Percentiles rank a stretch among this genome's conserved stretches.
phyloP scores from a whole-genome alignment of 2,113 vertebrate species.

The Empidonax alnorum region DNA sequence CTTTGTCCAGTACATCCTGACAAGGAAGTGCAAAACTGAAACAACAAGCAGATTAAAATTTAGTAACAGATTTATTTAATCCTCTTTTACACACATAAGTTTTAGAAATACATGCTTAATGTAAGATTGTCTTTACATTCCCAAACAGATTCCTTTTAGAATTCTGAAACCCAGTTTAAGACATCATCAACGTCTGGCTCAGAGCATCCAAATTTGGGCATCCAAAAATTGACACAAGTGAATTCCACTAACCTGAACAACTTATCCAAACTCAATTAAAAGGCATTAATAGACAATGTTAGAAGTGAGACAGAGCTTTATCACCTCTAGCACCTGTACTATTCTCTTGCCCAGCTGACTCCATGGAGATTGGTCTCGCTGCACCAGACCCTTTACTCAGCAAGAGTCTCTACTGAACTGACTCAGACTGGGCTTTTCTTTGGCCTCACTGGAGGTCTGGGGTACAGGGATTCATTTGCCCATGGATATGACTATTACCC shows the following conservation, averaged over 20 bases:
- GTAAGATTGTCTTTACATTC: not conserved
- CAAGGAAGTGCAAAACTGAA: not conserved
- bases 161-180: not conserved
- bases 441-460: not conserved
- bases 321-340: fast-evolving
- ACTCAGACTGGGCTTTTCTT: not conserved
- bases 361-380: fast-evolving
- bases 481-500: not conserved
- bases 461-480: not conserved
- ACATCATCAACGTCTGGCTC: not conserved
- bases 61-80: conserved; percentile 20
- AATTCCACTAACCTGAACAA: not conserved
- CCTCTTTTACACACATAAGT: not conserved
- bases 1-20: not conserved
- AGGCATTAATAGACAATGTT: fast-evolving
- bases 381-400: not conserved
- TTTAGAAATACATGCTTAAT: conserved; percentile 17
- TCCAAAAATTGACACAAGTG: not conserved
- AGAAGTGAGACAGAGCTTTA: not conserved
- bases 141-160: not conserved
- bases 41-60: not conserved
- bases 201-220: not conserved
- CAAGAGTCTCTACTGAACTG: not conserved
- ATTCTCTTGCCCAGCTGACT: not conserved
- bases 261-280: not conserved